Percentiles rank a stretch among this genome's conserved stretches.
Conservation (phyloP, 2,797 vertebrate species). For the Etheostoma nigrum region DNA sequence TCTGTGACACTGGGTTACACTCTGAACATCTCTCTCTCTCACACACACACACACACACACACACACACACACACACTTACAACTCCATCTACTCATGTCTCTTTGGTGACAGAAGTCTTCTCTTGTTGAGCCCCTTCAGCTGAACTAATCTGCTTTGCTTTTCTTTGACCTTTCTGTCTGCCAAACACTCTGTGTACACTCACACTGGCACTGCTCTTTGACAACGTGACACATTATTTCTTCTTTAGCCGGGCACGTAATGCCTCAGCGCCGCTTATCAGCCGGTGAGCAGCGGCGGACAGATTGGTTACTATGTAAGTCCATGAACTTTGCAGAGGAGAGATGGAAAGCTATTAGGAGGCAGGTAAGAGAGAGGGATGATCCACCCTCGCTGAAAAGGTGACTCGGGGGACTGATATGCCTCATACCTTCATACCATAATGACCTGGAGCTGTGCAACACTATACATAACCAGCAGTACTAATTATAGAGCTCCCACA, state of each 20-base stretch:
- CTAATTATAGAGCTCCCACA: slow-evolving; percentile 20
- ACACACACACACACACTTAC: background rate
- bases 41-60: no score
- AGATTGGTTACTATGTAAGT: slow-evolving; percentile 64
- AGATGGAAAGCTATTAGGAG: slow-evolving; percentile 56
- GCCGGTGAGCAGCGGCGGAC: slow-evolving; percentile 41
- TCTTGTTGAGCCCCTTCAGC: slow-evolving; percentile 69
- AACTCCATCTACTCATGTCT: slow-evolving; percentile 54
- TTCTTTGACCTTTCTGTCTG: slow-evolving; percentile 75
- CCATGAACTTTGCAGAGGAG: slow-evolving; percentile 61
- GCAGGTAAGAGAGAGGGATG: slow-evolving; percentile 53
- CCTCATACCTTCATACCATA: slow-evolving; percentile 6
- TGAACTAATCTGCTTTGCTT: slow-evolving; percentile 75
- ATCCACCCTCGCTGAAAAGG: slow-evolving; percentile 50
- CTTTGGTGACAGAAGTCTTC: slow-evolving; percentile 66
- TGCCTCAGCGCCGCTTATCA: slow-evolving; percentile 55
- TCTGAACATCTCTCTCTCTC: background rate
- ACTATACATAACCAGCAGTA: background rate
- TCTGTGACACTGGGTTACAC: slow-evolving; percentile 12
- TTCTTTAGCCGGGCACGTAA: slow-evolving; percentile 60
- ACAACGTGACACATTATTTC: slow-evolving; percentile 62
- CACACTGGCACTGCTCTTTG: slow-evolving; percentile 51
- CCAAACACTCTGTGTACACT: slow-evolving; percentile 56
- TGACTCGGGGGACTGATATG: slow-evolving; percentile 37
- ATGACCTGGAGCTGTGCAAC: slow-evolving; percentile 9